Percentiles rank a stretch among this genome's conserved stretches.
phyloP scores from a whole-genome alignment of 2,797 vertebrate genomes.

The Chromis chromis region DNA sequence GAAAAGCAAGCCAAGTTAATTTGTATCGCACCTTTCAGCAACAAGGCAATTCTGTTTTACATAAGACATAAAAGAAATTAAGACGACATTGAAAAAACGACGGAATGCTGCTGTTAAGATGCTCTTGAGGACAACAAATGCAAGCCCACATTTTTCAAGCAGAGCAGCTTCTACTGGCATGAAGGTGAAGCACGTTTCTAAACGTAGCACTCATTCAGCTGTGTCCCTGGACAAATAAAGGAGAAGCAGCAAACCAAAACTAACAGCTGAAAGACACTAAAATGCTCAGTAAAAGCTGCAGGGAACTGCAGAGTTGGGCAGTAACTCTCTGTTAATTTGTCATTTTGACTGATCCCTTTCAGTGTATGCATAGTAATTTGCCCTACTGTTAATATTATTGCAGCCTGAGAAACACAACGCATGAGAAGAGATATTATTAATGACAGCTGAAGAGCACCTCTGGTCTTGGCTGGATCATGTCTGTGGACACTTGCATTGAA shows the following conservation, averaged over 20 bases:
- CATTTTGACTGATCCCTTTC: neutral
- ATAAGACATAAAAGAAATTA: neutral
- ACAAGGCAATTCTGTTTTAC: neutral
- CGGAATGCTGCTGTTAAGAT: conserved; percentile 3
- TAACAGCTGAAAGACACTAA: neutral
- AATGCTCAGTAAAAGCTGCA: neutral
- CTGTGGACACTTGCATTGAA: conserved; percentile 17
- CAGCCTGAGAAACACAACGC: neutral
- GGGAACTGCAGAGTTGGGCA: neutral
- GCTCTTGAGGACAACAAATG: conserved; percentile 1
- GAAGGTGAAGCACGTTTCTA: neutral
- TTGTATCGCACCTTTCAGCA: neutral
- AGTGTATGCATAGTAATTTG: conserved; percentile 3
- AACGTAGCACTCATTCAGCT: neutral
- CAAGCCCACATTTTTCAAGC: neutral
- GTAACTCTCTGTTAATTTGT: neutral
- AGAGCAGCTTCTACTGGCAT: neutral
- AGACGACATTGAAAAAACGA: neutral
- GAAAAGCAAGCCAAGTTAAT: conserved; percentile 7
- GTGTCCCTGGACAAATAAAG: neutral
- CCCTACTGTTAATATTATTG: neutral
- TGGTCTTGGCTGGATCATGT: conserved; percentile 16
- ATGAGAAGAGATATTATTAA: conserved; percentile 1
- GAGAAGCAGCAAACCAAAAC: neutral
- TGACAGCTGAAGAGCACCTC: neutral